Percentiles rank a stretch among this genome's conserved stretches.
Conservation (phyloP, 2,113 vertebrate species). For the Thunnus maccoyii region DNA sequence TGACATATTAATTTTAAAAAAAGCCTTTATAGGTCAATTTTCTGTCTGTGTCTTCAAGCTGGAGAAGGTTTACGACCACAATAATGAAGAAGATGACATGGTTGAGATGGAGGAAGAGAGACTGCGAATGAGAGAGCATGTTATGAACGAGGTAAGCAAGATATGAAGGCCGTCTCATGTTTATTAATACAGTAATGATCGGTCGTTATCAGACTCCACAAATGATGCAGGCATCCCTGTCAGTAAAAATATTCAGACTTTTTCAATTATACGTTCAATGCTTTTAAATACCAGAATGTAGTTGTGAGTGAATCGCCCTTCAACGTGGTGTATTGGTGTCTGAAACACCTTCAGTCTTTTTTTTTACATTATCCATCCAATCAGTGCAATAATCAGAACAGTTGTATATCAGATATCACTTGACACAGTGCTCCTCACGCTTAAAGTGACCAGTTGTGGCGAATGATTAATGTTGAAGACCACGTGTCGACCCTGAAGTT, state of each 20-base stretch:
- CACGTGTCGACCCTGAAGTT: not conserved
- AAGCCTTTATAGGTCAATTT: not conserved
- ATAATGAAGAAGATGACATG: slow-evolving; percentile 95
- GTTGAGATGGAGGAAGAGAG: slow-evolving; percentile 96
- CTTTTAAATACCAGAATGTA: no score
- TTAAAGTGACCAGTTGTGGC: no score
- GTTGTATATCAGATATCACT: no score
- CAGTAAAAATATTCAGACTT: no score
- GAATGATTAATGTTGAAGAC: not conserved
- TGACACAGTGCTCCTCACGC: no score
- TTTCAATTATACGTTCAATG: no score
- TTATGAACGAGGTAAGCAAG: slow-evolving; percentile 91
- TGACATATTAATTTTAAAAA: not conserved
- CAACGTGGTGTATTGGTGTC: no score
- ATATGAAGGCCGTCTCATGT: not conserved
- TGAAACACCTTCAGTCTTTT: no score
- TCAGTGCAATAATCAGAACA: no score
- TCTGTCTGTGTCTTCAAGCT: slow-evolving; percentile 81
- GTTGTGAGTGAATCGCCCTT: no score
- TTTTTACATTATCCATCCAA: no score
- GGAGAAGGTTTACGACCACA: slow-evolving; percentile 92
- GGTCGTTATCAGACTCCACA: not conserved
- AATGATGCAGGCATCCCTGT: not conserved
- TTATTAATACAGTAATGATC: not conserved
- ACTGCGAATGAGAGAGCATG: slow-evolving; percentile 94